These are phyloP conservation scores for Saguinus oedipus DNA, from an alignment of 2,797 vertebrate species.

Conservation along the genomic window DNA sequence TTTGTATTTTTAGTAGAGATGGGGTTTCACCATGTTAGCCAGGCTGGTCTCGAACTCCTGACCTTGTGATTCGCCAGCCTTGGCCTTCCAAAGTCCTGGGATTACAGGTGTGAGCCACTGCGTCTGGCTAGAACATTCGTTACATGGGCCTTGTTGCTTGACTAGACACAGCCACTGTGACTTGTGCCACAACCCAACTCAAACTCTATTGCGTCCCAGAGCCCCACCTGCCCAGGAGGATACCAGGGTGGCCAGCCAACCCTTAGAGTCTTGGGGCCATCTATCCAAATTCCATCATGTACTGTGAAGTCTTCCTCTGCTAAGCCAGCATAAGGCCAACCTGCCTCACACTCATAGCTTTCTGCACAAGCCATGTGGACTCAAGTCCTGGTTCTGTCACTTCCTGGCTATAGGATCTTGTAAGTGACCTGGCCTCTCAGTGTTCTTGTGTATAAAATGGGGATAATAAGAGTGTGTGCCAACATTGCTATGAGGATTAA, in stretches of 20 bases:
- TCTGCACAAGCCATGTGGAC: background rate
- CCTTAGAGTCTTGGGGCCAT: background rate
- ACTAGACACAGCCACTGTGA: background rate
- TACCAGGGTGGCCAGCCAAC: background rate
- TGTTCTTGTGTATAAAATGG: background rate
- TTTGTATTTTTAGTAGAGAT: background rate
- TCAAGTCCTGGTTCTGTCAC: background rate
- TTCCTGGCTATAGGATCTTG: background rate
- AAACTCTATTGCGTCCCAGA: background rate
- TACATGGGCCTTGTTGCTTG: background rate
- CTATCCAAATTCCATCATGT: background rate
- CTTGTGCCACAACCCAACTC: constrained; percentile 1
- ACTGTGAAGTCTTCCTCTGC: background rate
- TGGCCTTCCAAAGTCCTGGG: background rate
- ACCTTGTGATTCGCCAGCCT: background rate
- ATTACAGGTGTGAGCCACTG: background rate
- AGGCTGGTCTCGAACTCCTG: background rate
- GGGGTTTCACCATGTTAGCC: background rate
- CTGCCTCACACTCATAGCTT: background rate
- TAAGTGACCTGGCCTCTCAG: background rate
- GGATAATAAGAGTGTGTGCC: background rate
- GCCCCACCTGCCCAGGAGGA: background rate
- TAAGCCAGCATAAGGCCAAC: background rate
- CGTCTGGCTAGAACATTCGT: background rate
- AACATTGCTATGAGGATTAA: background rate